Evolutionary conservation across 2,113 vertebrate species (phyloP), one percentile per base, ranked within the genome.

Genomic region (Pipra filicauda): DNA sequence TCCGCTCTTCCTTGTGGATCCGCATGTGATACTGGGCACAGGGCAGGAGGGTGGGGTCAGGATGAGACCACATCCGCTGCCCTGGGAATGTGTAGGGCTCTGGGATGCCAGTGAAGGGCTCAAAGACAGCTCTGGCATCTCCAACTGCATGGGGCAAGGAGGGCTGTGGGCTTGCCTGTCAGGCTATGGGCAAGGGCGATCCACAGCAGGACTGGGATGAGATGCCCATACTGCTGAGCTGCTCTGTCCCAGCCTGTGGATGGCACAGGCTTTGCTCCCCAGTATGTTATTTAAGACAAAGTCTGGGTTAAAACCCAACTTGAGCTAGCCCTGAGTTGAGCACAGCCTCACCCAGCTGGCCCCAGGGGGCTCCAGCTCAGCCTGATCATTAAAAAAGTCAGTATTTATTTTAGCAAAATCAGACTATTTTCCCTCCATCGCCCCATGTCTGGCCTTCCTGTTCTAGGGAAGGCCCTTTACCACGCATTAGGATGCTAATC

Each of bases 1-100:
- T 99, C 79, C 98, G 98, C 91, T 99, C 99, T 26, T 99, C 99
- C 96, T 98, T 99, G 96, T 99, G 99, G 95, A 99, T 99, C 74
- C 99, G 98, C 99, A 99, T 99, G 80, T 99, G 99, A 96, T 99
- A 99, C 99, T 99, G 26, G 46, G 73, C 24, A 87, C 30, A 87
- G 58, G 57, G 52, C 48, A 84, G 73, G 57, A 81, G 19, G 43
- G 44, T 13, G 93, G 15, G 17, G 52, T 82, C 71, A 95, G 28
- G 20, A 57, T 46, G 77, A 91, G 76, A 70, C 58, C 10, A 5
- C 8, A 43, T 31, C 14, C 26, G 51, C 46, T 28, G 44, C n/a
- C 20, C 35, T 64, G 20, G 35, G 35, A 71, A 80, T 0, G 2
- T 26, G 33, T 48, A 67, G 69, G 43, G 69, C 48, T 59, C 74